Evolutionary conservation across 2,113 vertebrate genomes (phyloP), one percentile per base, ranked within the genome.

Genomic region (Cynopterus brachyotis): DNA sequence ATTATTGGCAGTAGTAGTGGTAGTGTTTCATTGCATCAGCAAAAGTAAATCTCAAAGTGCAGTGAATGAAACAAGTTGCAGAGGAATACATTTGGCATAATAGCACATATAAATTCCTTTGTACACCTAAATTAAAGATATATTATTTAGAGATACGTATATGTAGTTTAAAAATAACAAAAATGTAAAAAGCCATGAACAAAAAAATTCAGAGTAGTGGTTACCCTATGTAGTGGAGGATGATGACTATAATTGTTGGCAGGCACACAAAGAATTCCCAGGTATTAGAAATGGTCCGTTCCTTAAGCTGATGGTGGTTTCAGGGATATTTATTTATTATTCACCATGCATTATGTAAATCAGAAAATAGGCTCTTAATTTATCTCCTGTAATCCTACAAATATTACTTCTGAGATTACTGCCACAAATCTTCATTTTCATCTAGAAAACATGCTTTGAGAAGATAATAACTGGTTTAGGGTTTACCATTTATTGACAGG

Each of bases 211-310:
- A 82, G 3, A 81, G 6, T 66, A 45, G 13, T 35, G 16, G 3
- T n/a, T 75, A 35, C 10, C 4, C 15, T 86, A 13, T 66, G 7
- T 35, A n/a, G 9, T 4, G 3, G 32, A 57, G 10, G 7, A 73
- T 73, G 30, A 64, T 8, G 28, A 4, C 2, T 57, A 2, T 45
- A 17, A 32, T 24, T 59, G 26, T 26, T 66, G 6, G 24, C 7
- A 9, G 9, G 3, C 8, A 9, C 11, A 3, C 0, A 7, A 12
- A 66, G 3, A 1, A 4, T 72, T 47, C 32, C 24, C 10, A 19
- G 1, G 4, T 1, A 19, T 20, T 12, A 8, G 6, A 47, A 57
- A 69, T 4, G 9, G 17, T 32, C 22, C 26, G 13, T 66, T 80
- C 72, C 47, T 60, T 60, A 37, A 35, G 4, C 0, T 76, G 28